Conservation (phyloP, 2,113 vertebrate genomes). For the Andinoacara biseriatus region DNA sequence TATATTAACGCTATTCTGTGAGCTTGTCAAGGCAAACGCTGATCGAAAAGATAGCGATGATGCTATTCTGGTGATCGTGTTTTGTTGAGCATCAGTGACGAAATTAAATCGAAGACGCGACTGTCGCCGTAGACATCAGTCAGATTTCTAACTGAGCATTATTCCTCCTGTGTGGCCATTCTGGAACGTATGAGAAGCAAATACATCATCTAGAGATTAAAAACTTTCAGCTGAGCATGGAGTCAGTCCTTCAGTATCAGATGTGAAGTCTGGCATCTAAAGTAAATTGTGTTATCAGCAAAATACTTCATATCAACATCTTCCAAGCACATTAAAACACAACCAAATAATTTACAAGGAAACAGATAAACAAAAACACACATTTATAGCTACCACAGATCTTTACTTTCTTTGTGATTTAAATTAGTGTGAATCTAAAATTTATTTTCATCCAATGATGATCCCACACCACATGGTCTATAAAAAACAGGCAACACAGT, state of each 20-base stretch:
- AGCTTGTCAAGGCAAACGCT: neutral
- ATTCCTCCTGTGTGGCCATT: neutral
- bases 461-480: neutral
- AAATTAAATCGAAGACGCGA: neutral
- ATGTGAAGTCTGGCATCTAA: neutral
- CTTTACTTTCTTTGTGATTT: neutral
- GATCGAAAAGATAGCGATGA: conserved; percentile 2
- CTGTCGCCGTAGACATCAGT: neutral
- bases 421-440: neutral
- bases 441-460: neutral
- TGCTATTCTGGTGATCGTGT: neutral
- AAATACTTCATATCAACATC: neutral
- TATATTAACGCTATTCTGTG: neutral
- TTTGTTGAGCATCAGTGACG: neutral
- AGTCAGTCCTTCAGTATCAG: neutral
- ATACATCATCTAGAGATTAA: conserved; percentile 9
- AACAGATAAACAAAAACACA: neutral
- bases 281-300: neutral
- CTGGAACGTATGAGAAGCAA: neutral
- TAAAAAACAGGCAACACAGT: neutral
- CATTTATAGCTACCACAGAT: neutral
- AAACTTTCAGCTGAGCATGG: neutral
- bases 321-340: neutral
- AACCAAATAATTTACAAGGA: neutral
- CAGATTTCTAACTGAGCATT: conserved; percentile 20